phyloP scores from a whole-genome alignment of 2,113 vertebrate species.

The Embiotoca jacksoni region DNA sequence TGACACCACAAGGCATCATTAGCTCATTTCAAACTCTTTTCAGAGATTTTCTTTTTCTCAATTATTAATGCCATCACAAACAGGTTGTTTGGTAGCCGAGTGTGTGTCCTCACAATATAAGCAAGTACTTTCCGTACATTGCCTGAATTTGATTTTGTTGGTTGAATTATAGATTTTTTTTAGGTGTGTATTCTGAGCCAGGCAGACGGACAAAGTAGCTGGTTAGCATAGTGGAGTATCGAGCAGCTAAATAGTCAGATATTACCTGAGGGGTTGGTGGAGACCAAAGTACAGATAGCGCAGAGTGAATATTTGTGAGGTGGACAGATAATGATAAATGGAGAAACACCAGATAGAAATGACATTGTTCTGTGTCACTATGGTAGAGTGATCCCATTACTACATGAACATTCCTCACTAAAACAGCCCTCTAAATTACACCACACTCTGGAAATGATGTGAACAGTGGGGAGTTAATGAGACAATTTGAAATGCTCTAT shows the following conservation, averaged over 20 bases:
- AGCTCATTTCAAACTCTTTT: background rate
- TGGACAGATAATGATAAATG: too few species aligned
- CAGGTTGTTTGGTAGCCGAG: background rate
- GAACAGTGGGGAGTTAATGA: too few species aligned
- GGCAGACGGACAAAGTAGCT: background rate
- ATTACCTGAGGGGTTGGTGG: background rate
- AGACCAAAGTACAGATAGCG: background rate
- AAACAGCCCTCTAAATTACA: too few species aligned
- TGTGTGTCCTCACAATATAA: background rate
- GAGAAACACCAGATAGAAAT: too few species aligned
- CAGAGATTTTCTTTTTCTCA: background rate
- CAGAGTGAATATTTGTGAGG: too few species aligned
- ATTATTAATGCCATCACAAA: background rate
- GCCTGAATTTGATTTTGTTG: background rate
- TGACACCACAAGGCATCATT: slow-evolving; percentile 2
- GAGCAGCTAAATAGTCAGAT: background rate
- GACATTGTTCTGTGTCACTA: too few species aligned
- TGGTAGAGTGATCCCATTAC: too few species aligned
- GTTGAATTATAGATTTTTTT: background rate
- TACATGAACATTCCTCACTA: too few species aligned
- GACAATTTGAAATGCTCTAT: too few species aligned
- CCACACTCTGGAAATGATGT: too few species aligned
- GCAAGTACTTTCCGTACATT: background rate
- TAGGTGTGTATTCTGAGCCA: background rate
- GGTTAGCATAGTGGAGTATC: background rate